Evolutionary conservation across 2,113 vertebrate genomes (phyloP), one percentile per base, ranked within the genome.

Genomic region (Stigmatopora nigra): DNA sequence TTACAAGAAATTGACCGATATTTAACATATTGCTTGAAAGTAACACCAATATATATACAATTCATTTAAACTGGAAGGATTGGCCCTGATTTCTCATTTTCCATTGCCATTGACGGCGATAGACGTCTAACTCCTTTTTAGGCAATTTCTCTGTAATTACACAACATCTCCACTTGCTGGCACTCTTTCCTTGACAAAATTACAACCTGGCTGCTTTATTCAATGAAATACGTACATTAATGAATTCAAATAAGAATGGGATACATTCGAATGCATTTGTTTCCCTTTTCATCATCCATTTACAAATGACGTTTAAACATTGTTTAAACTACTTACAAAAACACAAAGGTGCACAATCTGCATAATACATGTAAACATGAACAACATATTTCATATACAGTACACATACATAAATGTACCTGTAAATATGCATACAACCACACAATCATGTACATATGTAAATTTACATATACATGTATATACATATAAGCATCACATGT

Each of bases 121-220:
- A 31, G 25, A 31, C 25, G 25, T 31, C 25, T 31, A 3, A 31
- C 25, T 31, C 25, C 25, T 31, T 31, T 31, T 31, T 1, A 31
- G 25, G 25, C 25, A 31, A 31, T 31, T 31, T 31, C 25, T 31
- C 25, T 60, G 75, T 25, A 69, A 60, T 25, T 5, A 10, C 65
- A 17, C n/a, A 48, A 9, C 16, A 3, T 9, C 0, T 52, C 73
- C 85, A 82, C 81, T 53, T 19, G 85, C 60, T 73, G 85, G 65
- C 67, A 56, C 31, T 25, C n/a, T 78, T 31, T 63, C 16, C 67
- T 61, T 71, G 41, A 15, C 25, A 59, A 48, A 68, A 48, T 5
- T 5, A 58, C 55, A 41, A 38, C 17, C 9, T n/a, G 14, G 51
- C 11, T 13, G 3, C 25, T 35, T 16, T 13, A 15, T 25, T 56